A percentile compares a stretch with the other conserved stretches of the same genome.
Evolutionary conservation across 1,140 invertebrate genomes (phyloP).

Genomic region (Liolophura sinensis): DNA sequence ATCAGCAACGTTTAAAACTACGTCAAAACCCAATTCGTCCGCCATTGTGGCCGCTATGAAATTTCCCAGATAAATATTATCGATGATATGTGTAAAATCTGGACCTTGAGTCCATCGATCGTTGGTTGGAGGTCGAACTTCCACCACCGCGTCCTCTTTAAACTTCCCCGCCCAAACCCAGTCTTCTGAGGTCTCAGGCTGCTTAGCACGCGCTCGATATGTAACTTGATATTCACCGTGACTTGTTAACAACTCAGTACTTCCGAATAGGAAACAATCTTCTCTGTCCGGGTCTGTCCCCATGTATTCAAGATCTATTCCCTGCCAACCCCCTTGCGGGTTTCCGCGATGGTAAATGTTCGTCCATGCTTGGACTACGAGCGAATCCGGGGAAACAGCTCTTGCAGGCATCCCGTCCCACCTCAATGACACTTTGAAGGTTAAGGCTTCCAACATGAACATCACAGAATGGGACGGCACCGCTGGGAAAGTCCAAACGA

Average conservation of each 20-base stretch:
- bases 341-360: conserved; percentile 23
- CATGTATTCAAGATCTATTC: conserved; percentile 11
- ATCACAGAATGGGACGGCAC: conserved; percentile 18
- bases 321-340: conserved; percentile 18
- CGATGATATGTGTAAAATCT: conserved; percentile 8
- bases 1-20: conserved; percentile 25
- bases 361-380: conserved; percentile 17
- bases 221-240: conserved; percentile 17
- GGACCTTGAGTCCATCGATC: conserved; percentile 25
- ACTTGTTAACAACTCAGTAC: conserved; percentile 19
- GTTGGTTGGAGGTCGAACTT: conserved; percentile 7
- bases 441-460: conserved; percentile 28
- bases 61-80: conserved; percentile 24
- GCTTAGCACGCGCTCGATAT: conserved; percentile 6
- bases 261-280: conserved; percentile 11
- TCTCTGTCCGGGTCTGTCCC: background rate
- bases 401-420: conserved; percentile 1
- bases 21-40: conserved; percentile 22
- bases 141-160: conserved; percentile 13
- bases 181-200: background rate
- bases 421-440: conserved; percentile 14
- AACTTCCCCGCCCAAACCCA: conserved; percentile 17
- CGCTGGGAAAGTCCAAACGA: conserved; percentile 16
- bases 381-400: background rate
- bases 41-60: conserved; percentile 26